Evolutionary conservation across 2,113 vertebrate species (phyloP).

Genomic region (Scomber scombrus): DNA sequence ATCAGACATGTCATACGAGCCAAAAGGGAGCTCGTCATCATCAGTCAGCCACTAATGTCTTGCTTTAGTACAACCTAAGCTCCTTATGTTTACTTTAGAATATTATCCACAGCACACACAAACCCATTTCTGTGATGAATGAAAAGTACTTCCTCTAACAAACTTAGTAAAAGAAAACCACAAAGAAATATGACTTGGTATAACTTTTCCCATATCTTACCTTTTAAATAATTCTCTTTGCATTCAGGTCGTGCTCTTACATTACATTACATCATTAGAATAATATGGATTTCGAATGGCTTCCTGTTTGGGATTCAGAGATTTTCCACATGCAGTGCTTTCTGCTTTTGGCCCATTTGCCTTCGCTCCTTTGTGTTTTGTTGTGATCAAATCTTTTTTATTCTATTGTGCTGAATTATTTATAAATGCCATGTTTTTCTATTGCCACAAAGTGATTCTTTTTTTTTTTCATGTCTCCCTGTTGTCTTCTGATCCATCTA

Average conservation of each 20-base stretch:
- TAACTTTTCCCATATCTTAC: conserved; percentile 12
- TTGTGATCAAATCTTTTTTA: not conserved
- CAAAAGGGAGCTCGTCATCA: not conserved
- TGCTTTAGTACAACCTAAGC: not conserved
- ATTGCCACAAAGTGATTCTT: not conserved
- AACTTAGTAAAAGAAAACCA: conserved; percentile 6
- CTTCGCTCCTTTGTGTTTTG: not conserved
- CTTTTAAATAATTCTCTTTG: conserved; percentile 5
- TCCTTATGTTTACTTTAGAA: not conserved
- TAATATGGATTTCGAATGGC: conserved; percentile 35
- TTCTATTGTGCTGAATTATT: not conserved
- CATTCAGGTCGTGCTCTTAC: conserved; percentile 26
- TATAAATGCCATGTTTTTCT: conserved; percentile 1
- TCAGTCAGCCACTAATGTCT: conserved; percentile 13
- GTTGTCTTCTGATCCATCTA: conserved; percentile 26
- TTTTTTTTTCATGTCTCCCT: conserved; percentile 3
- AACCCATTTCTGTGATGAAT: conserved; percentile 22
- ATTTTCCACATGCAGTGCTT: conserved; percentile 7
- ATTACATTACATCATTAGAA: conserved; percentile 36
- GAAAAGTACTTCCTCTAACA: not conserved
- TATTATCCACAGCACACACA: not conserved
- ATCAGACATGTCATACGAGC: conserved; percentile 10
- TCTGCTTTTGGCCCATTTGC: not conserved
- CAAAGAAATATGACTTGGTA: not conserved
- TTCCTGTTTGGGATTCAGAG: conserved; percentile 1